phyloP scores from a whole-genome alignment of 92 coral and sea anemone genomes.

The Isaurus tuberculatus region DNA sequence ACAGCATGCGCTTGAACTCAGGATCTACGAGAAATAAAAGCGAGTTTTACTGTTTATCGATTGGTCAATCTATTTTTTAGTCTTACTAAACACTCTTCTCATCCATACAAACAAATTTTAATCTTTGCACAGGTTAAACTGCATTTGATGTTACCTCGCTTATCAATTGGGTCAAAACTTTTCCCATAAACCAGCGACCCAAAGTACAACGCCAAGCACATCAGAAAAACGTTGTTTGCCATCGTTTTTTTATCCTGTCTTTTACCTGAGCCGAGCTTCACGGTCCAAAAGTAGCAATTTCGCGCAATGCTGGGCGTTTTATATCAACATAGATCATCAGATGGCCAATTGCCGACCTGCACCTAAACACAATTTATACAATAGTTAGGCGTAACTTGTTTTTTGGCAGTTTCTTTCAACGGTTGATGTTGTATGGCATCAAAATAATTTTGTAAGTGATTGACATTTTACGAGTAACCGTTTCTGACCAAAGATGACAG shows the following conservation, averaged over 20 bases:
- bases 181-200: constrained; percentile 10
- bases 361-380: constrained; percentile 1
- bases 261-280: not conserved
- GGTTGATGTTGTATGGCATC: not conserved
- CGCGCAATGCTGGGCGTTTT: constrained; percentile 4
- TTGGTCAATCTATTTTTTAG: not conserved
- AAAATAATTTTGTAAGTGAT: not conserved
- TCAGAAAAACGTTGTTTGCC: constrained; percentile 20
- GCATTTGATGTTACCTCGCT: constrained; percentile 26
- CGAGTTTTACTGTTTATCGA: not conserved
- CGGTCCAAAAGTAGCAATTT: not conserved
- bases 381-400: not conserved
- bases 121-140: not conserved
- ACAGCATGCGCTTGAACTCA: constrained; percentile 41
- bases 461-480: not conserved
- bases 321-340: not conserved
- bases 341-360: not conserved
- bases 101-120: not conserved
- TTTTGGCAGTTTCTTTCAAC: not conserved
- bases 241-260: constrained; percentile 4
- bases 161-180: constrained; percentile 6
- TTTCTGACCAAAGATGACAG: not conserved
- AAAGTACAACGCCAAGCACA: not conserved
- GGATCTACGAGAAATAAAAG: constrained; percentile 21
- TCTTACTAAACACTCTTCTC: too few species aligned